phyloP scores from a whole-genome alignment of 2,888 invertebrate genomes.

The Eupithecia pulchellata region DNA sequence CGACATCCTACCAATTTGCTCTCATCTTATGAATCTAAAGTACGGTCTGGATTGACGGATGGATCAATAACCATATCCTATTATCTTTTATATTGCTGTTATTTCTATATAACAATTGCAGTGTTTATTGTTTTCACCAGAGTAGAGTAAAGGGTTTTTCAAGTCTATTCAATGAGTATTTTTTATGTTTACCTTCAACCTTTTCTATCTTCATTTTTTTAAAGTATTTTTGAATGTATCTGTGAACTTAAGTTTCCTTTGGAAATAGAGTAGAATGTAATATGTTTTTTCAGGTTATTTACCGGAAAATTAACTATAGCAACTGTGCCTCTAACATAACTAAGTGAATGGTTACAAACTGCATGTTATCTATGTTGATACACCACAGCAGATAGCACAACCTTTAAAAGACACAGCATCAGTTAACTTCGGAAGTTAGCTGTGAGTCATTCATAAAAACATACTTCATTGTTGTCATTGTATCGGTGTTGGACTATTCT shows the following conservation, averaged over 20 bases:
- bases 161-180: background rate
- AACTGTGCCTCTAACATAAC: background rate
- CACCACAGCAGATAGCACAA: background rate
- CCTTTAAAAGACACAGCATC: background rate
- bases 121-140: constrained; percentile 1
- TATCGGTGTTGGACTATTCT: background rate
- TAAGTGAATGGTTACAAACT: background rate
- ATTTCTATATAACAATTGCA: background rate
- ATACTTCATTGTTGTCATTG: background rate
- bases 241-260: background rate
- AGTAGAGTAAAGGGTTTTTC: background rate
- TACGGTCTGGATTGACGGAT: constrained; percentile 1
- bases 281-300: background rate
- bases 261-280: background rate
- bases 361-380: background rate
- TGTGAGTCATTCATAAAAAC: background rate
- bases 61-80: background rate
- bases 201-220: background rate
- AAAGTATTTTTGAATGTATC: background rate
- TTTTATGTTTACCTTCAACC: background rate
- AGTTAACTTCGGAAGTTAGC: background rate
- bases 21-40: constrained; percentile 8
- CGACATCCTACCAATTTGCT: constrained; percentile 6
- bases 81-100: background rate
- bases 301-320: background rate